Percentiles rank a stretch among this genome's conserved stretches.
Conservation (phyloP, 2,888 invertebrate species). For the Aphodius granarius region DNA sequence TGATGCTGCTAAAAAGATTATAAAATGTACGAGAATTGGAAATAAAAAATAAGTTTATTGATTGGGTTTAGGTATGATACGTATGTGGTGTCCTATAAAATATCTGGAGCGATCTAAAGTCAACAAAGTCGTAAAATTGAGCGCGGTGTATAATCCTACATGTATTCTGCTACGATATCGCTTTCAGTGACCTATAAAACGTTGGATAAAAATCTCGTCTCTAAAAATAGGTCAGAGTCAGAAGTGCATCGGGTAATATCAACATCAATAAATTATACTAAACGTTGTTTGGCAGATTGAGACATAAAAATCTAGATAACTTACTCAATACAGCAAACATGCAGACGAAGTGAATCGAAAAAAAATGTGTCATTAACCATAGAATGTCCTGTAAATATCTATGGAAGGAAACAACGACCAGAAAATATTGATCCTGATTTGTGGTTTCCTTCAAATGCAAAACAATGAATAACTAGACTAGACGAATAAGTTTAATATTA, state of each 20-base stretch:
- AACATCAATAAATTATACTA: not conserved
- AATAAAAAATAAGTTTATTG: no score
- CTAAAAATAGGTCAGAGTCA: not conserved
- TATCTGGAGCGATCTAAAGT: not conserved
- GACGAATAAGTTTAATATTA: not conserved
- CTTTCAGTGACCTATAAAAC: not conserved
- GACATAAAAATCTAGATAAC: not conserved
- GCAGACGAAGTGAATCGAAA: no score
- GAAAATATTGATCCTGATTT: not conserved
- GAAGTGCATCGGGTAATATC: not conserved
- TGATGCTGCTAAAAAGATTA: no score
- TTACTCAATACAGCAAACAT: not conserved
- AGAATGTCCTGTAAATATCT: not conserved
- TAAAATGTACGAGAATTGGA: no score
- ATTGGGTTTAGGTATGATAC: no score
- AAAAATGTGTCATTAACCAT: not conserved
- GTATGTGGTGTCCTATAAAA: not conserved
- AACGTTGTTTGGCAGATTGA: not conserved
- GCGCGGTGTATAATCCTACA: not conserved
- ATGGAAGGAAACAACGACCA: not conserved
- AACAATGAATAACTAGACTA: not conserved
- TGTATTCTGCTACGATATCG: not conserved
- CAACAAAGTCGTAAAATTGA: not conserved
- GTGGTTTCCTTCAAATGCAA: not conserved
- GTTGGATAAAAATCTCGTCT: not conserved